phyloP scores from a whole-genome alignment of 2,797 vertebrate species.

The Falco cherrug region DNA sequence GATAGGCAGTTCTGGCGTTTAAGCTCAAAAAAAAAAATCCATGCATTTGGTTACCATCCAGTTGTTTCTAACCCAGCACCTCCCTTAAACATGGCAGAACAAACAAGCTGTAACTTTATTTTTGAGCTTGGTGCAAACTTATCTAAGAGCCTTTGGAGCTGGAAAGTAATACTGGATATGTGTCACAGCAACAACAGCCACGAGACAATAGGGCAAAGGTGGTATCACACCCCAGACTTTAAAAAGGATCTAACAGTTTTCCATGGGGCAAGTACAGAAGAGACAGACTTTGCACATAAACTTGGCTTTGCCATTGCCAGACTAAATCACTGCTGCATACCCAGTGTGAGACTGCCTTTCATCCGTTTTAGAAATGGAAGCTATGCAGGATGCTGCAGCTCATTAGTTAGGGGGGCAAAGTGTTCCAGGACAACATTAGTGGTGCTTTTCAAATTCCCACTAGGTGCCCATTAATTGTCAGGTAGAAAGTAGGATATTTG shows the following conservation, averaged over 20 bases:
- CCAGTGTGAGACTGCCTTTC: not conserved
- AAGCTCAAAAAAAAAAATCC: not conserved
- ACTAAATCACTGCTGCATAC: not conserved
- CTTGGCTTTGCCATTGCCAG: not conserved
- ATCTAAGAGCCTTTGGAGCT: not conserved
- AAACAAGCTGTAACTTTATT: not conserved
- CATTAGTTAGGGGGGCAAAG: not conserved
- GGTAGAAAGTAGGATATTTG: not conserved
- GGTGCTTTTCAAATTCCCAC: not conserved
- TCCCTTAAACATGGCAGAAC: not conserved
- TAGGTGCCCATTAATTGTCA: conserved; percentile 3
- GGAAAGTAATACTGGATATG: not conserved
- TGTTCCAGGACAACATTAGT: not conserved
- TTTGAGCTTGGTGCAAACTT: not conserved
- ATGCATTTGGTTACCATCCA: not conserved
- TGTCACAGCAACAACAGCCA: not conserved
- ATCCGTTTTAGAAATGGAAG: not conserved
- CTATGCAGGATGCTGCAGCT: conserved; percentile 12
- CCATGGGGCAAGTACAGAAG: not conserved
- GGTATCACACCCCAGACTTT: not conserved
- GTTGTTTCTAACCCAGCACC: not conserved
- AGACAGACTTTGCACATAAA: not conserved
- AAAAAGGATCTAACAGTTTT: not conserved
- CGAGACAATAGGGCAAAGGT: not conserved
- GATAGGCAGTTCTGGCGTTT: not conserved